Base-by-base conservation (phyloP, 2,888 invertebrate species). In the Hemistola chrysoprasaria region DNA sequence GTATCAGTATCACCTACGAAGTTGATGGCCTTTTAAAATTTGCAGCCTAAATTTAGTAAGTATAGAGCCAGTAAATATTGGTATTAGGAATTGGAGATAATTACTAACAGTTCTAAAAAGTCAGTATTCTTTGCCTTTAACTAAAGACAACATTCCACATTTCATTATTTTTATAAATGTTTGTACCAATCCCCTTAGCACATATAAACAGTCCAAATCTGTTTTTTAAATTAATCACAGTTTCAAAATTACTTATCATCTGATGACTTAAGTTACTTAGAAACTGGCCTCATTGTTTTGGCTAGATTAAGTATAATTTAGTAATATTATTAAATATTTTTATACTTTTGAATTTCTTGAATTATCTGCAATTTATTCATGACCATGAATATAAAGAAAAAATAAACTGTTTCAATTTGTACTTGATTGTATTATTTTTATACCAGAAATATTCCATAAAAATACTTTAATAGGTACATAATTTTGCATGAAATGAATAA, bases 371-470 rank as follows among this genome's bases (percentile, higher is more conserved):
- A 71, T 73, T 75, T 73, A 77, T 76, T 78, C 68, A 59, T 77
- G 68, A 72, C 77, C 68, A 59, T 77, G 68, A 72, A 78, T 78
- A 75, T 72, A 71, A 78, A 68, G 63, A 67, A 68, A 68, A 74
- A 80, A 80, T 78, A 83, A 82, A 81, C 68, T 63, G 66, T 80
- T 84, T 76, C 71, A 69, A 79, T 81, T 82, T 81, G 71, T 82
- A 78, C 62, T 26, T n/a, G 22, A 30, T 59, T 36, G 47, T 56
- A 40, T 42, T 56, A 53, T 67, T 67, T 71, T 63, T 65, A 68
- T 61, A n/a, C n/a, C n/a, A n/a, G n/a, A n/a, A n/a, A n/a, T n/a
- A n/a, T n/a, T n/a, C n/a, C n/a, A n/a, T n/a, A n/a, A n/a, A n/a
- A n/a, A n/a, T n/a, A n/a, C n/a, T n/a, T n/a, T n/a, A n/a, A n/a